These are phyloP conservation scores for Cheilosia scutellata DNA, from an alignment of 2,888 invertebrate species.

Conservation along the genomic window DNA sequence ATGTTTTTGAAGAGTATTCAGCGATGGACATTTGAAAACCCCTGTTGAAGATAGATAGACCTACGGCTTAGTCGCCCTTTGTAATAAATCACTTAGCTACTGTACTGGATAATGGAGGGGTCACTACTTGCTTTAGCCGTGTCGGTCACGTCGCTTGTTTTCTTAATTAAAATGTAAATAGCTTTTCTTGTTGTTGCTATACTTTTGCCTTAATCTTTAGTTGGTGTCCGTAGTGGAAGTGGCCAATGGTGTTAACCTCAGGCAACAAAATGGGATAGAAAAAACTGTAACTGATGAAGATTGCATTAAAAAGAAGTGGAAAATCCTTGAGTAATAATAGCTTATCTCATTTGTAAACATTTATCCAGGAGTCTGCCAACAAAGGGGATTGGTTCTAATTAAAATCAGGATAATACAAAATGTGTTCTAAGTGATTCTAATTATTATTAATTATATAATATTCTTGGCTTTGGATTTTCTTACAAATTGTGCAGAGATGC, in stretches of 20 bases:
- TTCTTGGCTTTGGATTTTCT: neutral
- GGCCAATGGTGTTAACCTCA: neutral
- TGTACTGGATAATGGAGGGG: slow-evolving; percentile 37
- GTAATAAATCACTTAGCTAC: slow-evolving; percentile 63
- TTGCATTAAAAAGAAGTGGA: slow-evolving; percentile 23
- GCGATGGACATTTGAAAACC: slow-evolving; percentile 2
- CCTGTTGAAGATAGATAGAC: slow-evolving; percentile 2
- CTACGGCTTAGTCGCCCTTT: slow-evolving; percentile 19
- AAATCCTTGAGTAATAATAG: slow-evolving; percentile 20
- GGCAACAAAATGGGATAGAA: neutral
- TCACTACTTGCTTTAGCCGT: slow-evolving; percentile 41
- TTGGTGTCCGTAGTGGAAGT: neutral
- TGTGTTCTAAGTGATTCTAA: neutral
- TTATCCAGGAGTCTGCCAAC: slow-evolving; percentile 14
- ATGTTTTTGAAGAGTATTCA: slow-evolving; percentile 5
- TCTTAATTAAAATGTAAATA: slow-evolving; percentile 71
- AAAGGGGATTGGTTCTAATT: slow-evolving; percentile 21
- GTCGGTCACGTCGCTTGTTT: slow-evolving; percentile 20
- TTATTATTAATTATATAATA: neutral
- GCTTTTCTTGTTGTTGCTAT: slow-evolving; percentile 22
- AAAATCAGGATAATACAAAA: neutral
- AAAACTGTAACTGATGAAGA: slow-evolving; percentile 10
- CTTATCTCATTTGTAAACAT: slow-evolving; percentile 47
- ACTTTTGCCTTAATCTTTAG: slow-evolving; percentile 8
- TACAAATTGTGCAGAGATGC: too few relatives aligned